Evolutionary conservation across 2,888 invertebrate genomes (phyloP).

Genomic region (Harpalus rufipes): DNA sequence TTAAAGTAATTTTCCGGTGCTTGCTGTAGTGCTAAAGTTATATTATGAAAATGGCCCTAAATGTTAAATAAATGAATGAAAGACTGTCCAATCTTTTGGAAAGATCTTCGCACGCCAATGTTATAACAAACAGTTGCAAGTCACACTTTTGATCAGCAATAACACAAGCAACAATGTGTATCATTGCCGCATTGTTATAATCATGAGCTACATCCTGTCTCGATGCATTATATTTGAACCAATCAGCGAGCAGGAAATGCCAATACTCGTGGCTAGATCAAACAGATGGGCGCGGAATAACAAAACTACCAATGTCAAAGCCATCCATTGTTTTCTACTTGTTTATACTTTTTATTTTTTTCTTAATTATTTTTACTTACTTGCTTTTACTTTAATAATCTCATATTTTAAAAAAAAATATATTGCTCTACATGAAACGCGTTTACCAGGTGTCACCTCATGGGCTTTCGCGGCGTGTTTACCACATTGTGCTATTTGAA

Average conservation of each 20-base stretch:
- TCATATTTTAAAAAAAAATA: no score
- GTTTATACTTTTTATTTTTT: not conserved
- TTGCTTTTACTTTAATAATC: not conserved
- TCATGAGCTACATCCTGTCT: conserved; percentile 59
- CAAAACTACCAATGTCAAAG: conserved; percentile 54
- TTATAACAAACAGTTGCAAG: conserved; percentile 3
- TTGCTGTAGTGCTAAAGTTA: no score
- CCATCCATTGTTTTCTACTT: not conserved
- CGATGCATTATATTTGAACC: conserved; percentile 47
- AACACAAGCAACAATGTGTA: conserved; percentile 31
- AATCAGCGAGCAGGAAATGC: conserved; percentile 49
- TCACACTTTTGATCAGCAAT: conserved; percentile 17
- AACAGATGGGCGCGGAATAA: conserved; percentile 48
- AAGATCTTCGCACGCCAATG: not conserved
- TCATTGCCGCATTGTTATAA: conserved; percentile 41
- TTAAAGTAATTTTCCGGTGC: no score
- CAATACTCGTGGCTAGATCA: conserved; percentile 30
- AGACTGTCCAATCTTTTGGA: not conserved
- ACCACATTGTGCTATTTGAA: no score
- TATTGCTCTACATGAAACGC: no score
- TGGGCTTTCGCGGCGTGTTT: no score
- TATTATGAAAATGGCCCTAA: no score
- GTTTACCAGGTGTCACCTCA: no score
- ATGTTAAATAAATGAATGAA: not conserved
- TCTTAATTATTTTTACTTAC: not conserved